Evolutionary conservation across 2,797 vertebrate species (phyloP).

Genomic region (Carapus acus): DNA sequence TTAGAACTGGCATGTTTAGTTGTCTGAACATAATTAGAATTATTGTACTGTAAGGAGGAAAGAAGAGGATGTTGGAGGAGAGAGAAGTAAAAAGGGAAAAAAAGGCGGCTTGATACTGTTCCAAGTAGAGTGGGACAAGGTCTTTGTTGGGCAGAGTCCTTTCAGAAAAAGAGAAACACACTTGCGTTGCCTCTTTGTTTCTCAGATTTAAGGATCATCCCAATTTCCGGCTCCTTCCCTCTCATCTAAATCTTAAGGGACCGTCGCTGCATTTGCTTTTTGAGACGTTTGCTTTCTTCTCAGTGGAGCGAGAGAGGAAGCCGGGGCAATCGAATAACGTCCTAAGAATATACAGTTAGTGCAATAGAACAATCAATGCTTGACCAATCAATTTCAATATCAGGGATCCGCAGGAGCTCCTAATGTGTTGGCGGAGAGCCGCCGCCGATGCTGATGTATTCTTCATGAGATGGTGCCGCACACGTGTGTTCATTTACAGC

Average conservation of each 20-base stretch:
- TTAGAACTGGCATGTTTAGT: slow-evolving; percentile 71
- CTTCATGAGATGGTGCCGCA: slow-evolving; percentile 6
- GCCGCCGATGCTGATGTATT: slow-evolving; percentile 22
- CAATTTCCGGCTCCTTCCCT: slow-evolving; percentile 31
- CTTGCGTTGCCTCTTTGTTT: slow-evolving; percentile 42
- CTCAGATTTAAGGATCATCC: slow-evolving; percentile 49
- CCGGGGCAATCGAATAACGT: slow-evolving; percentile 41
- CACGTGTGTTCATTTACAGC: slow-evolving; percentile 23
- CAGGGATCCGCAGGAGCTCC: slow-evolving; percentile 38
- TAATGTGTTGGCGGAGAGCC: slow-evolving; percentile 19
- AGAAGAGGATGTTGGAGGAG: slow-evolving; percentile 35
- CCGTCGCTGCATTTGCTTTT: slow-evolving; percentile 31
- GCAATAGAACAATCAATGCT: slow-evolving; percentile 46
- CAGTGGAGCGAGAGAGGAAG: slow-evolving; percentile 6
- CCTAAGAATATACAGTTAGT: slow-evolving; percentile 28
- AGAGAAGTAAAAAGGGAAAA: slow-evolving; percentile 25
- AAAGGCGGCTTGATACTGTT: slow-evolving; percentile 39
- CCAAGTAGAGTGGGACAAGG: slow-evolving; percentile 51
- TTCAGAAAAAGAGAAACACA: slow-evolving; percentile 49
- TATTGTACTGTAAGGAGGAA: slow-evolving; percentile 63
- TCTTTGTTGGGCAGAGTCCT: slow-evolving; percentile 55
- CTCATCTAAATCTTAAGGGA: slow-evolving; percentile 9
- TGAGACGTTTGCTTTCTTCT: slow-evolving; percentile 15
- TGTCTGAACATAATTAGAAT: slow-evolving; percentile 73
- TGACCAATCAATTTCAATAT: slow-evolving; percentile 61